A percentile compares a stretch with the other conserved stretches of the same genome.
Conservation (phyloP, 2,797 vertebrate genomes). For the Chrosomus eos region DNA sequence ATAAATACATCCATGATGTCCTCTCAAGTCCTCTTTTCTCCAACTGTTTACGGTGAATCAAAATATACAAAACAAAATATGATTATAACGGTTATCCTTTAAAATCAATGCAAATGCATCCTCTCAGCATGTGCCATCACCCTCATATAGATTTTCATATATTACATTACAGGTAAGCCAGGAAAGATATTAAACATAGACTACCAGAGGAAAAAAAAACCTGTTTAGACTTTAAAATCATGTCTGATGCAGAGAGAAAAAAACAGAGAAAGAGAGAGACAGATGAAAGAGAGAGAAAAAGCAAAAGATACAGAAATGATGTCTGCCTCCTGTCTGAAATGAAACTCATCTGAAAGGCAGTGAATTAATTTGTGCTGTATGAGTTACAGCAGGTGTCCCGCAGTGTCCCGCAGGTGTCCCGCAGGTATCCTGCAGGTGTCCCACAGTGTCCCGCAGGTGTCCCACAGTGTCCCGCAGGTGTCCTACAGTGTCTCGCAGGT, state of each 20-base stretch:
- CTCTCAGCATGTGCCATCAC: background rate
- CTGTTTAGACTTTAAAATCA: constrained; percentile 17
- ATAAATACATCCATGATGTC: constrained; percentile 4
- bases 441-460: background rate
- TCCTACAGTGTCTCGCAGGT: background rate
- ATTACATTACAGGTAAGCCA: background rate
- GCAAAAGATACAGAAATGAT: background rate
- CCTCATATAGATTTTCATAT: background rate
- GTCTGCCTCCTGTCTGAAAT: background rate
- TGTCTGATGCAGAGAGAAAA: background rate
- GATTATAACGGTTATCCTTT: background rate
- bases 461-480: no score
- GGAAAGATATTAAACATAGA: constrained; percentile 2
- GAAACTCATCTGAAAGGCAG: constrained; percentile 15
- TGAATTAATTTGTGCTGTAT: constrained; percentile 15
- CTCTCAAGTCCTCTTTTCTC: background rate
- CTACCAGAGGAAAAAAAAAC: background rate
- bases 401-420: background rate
- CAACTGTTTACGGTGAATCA: background rate
- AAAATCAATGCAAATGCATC: background rate
- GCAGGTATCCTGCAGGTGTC: no score
- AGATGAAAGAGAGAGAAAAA: background rate
- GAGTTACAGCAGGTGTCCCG: background rate
- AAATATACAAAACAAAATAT: background rate
- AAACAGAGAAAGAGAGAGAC: background rate